Evolutionary conservation across 2,113 vertebrate species (phyloP).

Genomic region (Leucoraja erinaceus): DNA sequence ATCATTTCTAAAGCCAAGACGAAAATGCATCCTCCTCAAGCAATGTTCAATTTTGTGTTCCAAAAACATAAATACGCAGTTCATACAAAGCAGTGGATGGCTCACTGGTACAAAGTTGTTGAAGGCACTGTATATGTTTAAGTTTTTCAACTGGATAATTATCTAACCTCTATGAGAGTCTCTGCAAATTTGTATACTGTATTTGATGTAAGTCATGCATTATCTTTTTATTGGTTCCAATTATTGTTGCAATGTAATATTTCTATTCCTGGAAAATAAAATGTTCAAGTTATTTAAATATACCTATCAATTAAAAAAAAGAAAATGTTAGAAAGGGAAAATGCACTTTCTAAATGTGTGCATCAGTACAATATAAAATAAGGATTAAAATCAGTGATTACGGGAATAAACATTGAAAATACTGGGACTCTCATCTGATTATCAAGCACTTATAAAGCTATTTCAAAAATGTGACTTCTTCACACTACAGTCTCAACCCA

Average conservation of each 20-base stretch:
- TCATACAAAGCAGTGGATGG: neutral
- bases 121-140: too few species aligned
- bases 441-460: neutral
- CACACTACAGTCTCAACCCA: too few species aligned
- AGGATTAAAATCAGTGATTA: neutral
- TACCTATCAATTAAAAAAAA: neutral
- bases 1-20: neutral
- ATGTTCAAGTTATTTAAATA: neutral
- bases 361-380: neutral
- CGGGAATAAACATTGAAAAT: neutral
- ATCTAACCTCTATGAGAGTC: neutral
- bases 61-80: neutral
- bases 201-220: neutral
- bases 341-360: neutral
- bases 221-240: conserved; percentile 9
- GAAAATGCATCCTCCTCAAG: neutral
- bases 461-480: neutral
- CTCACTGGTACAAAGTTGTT: neutral
- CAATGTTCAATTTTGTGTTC: neutral
- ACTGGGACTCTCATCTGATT: neutral
- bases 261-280: neutral
- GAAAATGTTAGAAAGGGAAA: neutral
- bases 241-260: neutral
- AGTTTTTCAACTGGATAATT: neutral
- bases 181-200: neutral